Conservation (phyloP, 1,140 invertebrate genomes). For the Anthonomus grandis region DNA sequence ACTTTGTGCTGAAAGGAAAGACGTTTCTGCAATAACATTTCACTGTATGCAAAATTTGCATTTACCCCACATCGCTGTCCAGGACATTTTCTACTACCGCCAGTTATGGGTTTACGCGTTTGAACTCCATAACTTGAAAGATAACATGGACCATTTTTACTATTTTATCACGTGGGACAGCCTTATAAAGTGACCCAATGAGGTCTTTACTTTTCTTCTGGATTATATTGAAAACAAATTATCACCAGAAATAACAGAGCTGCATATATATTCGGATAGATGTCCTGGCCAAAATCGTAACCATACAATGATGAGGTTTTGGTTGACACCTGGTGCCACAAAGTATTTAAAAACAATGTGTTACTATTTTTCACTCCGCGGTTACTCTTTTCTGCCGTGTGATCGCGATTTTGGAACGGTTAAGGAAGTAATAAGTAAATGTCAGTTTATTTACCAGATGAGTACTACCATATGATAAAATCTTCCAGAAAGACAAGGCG, state of each 20-base stretch:
- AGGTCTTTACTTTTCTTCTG: not conserved
- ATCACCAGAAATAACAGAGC: too few relatives aligned
- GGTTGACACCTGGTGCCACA: not conserved
- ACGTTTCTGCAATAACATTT: slow-evolving; percentile 29
- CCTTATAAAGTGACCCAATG: too few relatives aligned
- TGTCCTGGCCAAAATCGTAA: slow-evolving; percentile 3
- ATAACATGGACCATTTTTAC: not conserved
- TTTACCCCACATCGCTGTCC: slow-evolving; percentile 14
- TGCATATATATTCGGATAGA: slow-evolving; percentile 1
- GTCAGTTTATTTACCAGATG: not conserved
- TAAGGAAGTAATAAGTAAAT: not conserved
- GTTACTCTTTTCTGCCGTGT: not conserved
- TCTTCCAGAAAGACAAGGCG: not conserved
- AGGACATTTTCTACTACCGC: slow-evolving; percentile 11
- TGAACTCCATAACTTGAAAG: slow-evolving; percentile 7
- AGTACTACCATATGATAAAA: not conserved
- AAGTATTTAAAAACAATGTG: too few relatives aligned
- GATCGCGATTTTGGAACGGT: not conserved
- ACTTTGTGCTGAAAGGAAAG: not conserved
- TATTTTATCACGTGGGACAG: too few relatives aligned
- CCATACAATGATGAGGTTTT: slow-evolving; percentile 5
- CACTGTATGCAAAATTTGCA: slow-evolving; percentile 45
- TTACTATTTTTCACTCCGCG: not conserved
- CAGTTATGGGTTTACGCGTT: slow-evolving; percentile 6
- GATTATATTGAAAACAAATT: slow-evolving; percentile 1